Conservation (phyloP, 1,140 invertebrate genomes). For the Reticulitermes speratus region DNA sequence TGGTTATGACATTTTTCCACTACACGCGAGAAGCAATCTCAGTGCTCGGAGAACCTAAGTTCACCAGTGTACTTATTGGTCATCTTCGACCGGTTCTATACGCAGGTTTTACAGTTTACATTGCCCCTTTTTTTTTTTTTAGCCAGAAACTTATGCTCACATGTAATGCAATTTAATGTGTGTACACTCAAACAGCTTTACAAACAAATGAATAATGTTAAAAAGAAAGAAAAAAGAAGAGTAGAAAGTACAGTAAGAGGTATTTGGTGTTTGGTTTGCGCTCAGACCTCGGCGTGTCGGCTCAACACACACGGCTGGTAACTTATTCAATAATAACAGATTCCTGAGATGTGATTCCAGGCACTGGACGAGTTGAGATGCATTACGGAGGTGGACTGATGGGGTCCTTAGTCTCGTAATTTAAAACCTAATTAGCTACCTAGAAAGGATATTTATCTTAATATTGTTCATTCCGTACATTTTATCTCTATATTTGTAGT, state of each 20-base stretch:
- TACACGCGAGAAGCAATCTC: too few species aligned
- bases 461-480: too few species aligned
- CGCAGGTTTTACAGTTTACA: neutral
- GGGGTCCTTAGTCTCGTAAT: too few species aligned
- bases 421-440: too few species aligned
- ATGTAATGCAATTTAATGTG: conserved; percentile 14
- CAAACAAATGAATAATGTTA: neutral
- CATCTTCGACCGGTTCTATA: neutral
- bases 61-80: neutral
- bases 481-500: too few species aligned
- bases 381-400: too few species aligned
- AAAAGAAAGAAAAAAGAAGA: neutral
- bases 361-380: neutral
- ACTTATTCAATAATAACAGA: neutral
- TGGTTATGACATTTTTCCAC: too few species aligned
- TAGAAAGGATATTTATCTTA: too few species aligned
- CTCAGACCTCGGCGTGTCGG: neutral
- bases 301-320: neutral
- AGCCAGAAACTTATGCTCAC: neutral
- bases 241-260: neutral
- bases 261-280: neutral
- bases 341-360: neutral
- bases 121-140: neutral
- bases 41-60: neutral
- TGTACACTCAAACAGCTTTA: neutral